Base-by-base conservation (phyloP, 2,113 vertebrate species). In the Nothoprocta pentlandii region DNA sequence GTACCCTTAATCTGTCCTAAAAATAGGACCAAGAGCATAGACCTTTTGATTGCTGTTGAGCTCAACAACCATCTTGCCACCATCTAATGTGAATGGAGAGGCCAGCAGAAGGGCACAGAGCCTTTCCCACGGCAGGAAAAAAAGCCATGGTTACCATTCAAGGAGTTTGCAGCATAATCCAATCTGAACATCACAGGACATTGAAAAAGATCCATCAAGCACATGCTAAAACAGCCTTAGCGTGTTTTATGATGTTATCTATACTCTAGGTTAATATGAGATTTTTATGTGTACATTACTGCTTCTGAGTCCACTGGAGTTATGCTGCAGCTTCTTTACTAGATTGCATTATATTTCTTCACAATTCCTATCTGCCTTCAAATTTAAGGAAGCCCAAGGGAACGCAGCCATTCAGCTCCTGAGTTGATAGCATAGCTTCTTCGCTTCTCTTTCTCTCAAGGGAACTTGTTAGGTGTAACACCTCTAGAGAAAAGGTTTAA, bases 401-500 rank as follows among this genome's bases (percentile, higher is more conserved):
- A 96, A 71, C 3, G 26, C 53, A 90, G 58, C 42, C 74, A 8
- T 93, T 97, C 58, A 2, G 16, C 64, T 79, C 78, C 96, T 93
- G 64, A 66, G 77, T 90, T 95, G 87, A 95, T 91, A 96, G 46
- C 64, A 94, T 75, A 92, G 95, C 87, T 87, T 61, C 76, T 95
- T 90, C 93, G 17, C 69, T 42, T 6, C 85, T 80, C 75, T 88
- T 66, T 89, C 87, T 97, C 93, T 97, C 94, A 80, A 80, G 96
- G 96, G 92, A 97, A 73, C 93, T 97, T 97, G 82, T 97, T 98
- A 97, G 94, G 92, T 94, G 49, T 89, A 97, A 97, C 92, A 96
- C 42, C 94, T 94, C 76, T 92, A 94, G 54, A 88, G 86, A 83
- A 94, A 93, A 93, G 42, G 73, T 93, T 97, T 97, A 96, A 95